Conservation (phyloP, 2,113 vertebrate species). For the Hemichromis elongatus region DNA sequence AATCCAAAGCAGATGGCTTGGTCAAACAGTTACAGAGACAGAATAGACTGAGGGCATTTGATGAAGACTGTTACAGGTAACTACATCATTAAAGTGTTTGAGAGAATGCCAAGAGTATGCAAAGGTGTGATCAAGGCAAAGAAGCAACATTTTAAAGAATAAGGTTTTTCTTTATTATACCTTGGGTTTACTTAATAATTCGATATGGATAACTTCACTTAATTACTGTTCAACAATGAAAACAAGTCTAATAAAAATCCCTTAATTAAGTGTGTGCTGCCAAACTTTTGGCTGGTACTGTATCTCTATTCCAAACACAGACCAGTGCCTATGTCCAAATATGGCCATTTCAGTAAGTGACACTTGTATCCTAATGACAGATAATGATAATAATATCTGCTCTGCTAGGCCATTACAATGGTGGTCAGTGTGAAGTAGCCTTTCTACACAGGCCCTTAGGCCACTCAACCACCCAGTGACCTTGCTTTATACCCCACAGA, state of each 20-base stretch:
- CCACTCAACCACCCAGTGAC: conserved; percentile 52
- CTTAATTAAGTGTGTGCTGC: background rate
- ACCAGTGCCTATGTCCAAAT: conserved; percentile 32
- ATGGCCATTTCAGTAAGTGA: conserved; percentile 28
- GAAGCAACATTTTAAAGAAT: background rate
- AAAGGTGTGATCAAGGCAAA: background rate
- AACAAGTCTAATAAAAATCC: background rate
- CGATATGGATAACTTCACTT: background rate
- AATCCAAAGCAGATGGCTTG: background rate
- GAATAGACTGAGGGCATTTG: background rate
- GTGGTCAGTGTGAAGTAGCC: conserved; percentile 59
- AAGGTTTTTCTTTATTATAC: background rate
- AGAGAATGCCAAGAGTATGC: background rate
- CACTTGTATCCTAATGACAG: conserved; percentile 51
- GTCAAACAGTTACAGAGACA: background rate
- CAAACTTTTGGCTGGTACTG: background rate
- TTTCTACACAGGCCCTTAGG: conserved; percentile 35
- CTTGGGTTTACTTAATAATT: background rate
- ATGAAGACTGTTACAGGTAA: background rate
- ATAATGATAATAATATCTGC: conserved; percentile 56
- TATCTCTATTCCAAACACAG: conserved; percentile 5
- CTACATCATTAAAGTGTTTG: background rate
- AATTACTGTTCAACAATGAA: background rate
- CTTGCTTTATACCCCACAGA: conserved; percentile 27
- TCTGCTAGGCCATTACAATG: conserved; percentile 38